Conservation (phyloP, 2,888 invertebrate genomes). For the Busseola fusca region DNA sequence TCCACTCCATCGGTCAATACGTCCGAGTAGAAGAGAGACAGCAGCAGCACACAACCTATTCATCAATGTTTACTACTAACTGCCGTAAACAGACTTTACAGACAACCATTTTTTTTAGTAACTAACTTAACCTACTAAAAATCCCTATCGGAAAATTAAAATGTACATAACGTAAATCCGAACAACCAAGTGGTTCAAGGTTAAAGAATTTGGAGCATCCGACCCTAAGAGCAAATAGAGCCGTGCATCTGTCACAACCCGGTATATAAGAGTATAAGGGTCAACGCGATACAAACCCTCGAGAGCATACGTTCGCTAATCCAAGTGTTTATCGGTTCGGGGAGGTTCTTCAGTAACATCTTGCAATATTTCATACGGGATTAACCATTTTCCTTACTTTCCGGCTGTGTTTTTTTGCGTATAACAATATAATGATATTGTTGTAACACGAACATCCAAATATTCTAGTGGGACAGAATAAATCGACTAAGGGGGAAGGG, state of each 20-base stretch:
- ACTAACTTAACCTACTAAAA: too few relatives aligned
- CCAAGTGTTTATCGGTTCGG: constrained; percentile 44
- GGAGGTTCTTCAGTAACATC: constrained; percentile 21
- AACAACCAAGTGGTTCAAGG: constrained; percentile 19
- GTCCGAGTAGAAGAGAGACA: too few relatives aligned
- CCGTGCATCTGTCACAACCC: constrained; percentile 42
- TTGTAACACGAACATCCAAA: background rate
- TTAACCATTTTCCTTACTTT: constrained; percentile 18
- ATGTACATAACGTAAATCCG: background rate
- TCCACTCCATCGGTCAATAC: too few relatives aligned
- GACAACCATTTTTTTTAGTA: too few relatives aligned
- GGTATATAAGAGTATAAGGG: constrained; percentile 46
- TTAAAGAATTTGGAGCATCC: constrained; percentile 25
- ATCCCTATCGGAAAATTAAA: background rate
- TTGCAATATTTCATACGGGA: constrained; percentile 23
- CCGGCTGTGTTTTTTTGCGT: background rate
- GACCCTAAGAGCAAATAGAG: constrained; percentile 31
- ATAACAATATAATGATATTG: background rate
- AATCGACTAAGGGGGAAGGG: too few relatives aligned
- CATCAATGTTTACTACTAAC: too few relatives aligned
- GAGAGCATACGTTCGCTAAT: constrained; percentile 48
- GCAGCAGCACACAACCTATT: too few relatives aligned
- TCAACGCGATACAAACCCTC: constrained; percentile 50
- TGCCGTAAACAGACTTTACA: too few relatives aligned
- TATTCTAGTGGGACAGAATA: background rate